These are phyloP conservation scores for Drosophila robusta DNA, from an alignment of 2,888 invertebrate genomes.

Conservation along the genomic window DNA sequence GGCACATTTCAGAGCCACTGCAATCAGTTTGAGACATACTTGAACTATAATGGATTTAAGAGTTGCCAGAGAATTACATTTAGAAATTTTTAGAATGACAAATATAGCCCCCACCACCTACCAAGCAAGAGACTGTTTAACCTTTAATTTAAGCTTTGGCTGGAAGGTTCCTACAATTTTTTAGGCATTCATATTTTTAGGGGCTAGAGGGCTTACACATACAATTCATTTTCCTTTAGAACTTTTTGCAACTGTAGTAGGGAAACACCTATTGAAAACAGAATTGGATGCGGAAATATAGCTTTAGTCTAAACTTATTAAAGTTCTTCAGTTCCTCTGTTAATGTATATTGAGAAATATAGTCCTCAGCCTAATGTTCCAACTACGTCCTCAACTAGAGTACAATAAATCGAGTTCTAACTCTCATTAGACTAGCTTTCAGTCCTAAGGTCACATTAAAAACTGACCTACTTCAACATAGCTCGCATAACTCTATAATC, in stretches of 20 bases:
- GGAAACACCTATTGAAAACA: too few species aligned
- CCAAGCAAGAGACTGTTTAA: too few species aligned
- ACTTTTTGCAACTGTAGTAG: too few species aligned
- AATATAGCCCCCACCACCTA: too few species aligned
- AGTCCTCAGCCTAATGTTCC: not conserved
- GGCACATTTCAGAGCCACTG: conserved; percentile 22
- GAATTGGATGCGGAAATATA: too few species aligned
- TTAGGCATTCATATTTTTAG: too few species aligned
- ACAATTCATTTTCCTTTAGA: too few species aligned
- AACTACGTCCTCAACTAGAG: not conserved
- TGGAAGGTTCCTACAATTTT: too few species aligned
- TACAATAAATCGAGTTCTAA: not conserved
- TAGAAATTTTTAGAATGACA: conserved; percentile 8
- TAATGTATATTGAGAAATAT: not conserved
- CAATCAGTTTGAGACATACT: conserved; percentile 50
- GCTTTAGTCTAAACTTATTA: too few species aligned
- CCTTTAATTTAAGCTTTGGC: too few species aligned
- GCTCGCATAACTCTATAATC: conserved; percentile 2
- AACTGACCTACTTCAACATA: conserved; percentile 14
- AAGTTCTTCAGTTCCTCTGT: too few species aligned
- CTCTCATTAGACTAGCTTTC: not conserved
- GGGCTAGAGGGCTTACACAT: too few species aligned
- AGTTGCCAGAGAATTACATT: conserved; percentile 14
- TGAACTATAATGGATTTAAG: conserved; percentile 44
- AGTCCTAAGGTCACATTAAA: not conserved